A percentile compares a stretch with the other conserved stretches of the same genome.
Evolutionary conservation across 2,888 invertebrate species (phyloP).

Genomic region (Polylopha cassiicola): DNA sequence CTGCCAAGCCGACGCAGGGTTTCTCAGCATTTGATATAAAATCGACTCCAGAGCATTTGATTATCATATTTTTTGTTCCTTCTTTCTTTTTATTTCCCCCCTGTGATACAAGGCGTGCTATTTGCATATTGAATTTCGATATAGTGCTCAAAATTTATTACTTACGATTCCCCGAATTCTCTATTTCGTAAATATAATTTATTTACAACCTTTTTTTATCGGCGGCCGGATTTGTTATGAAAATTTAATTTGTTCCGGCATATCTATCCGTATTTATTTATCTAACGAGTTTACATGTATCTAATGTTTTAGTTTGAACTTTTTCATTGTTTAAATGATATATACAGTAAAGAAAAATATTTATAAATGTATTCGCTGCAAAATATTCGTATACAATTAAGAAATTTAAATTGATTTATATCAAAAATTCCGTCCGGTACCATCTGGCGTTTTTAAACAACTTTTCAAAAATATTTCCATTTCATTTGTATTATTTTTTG

Average conservation of each 20-base stretch:
- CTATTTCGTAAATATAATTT: conserved; percentile 1
- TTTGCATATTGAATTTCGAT: conserved; percentile 72
- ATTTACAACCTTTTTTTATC: conserved; percentile 4
- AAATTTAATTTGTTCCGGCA: background rate
- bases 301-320: too few species aligned
- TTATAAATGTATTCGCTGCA: too few species aligned
- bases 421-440: too few species aligned
- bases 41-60: conserved; percentile 56
- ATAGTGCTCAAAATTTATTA: conserved; percentile 64
- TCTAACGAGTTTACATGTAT: too few species aligned
- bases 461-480: too few species aligned
- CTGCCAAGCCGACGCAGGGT: conserved; percentile 34
- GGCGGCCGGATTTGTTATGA: background rate
- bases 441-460: too few species aligned
- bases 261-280: too few species aligned
- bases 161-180: conserved; percentile 37
- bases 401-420: too few species aligned
- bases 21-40: conserved; percentile 43
- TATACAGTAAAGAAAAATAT: too few species aligned
- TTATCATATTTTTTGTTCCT: conserved; percentile 69
- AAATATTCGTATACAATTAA: too few species aligned
- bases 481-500: too few species aligned
- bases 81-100: conserved; percentile 61
- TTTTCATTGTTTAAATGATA: too few species aligned
- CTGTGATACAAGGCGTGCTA: conserved; percentile 59